Base-by-base conservation (phyloP, 2,888 invertebrate genomes). In the Alloscopus bannaensis region DNA sequence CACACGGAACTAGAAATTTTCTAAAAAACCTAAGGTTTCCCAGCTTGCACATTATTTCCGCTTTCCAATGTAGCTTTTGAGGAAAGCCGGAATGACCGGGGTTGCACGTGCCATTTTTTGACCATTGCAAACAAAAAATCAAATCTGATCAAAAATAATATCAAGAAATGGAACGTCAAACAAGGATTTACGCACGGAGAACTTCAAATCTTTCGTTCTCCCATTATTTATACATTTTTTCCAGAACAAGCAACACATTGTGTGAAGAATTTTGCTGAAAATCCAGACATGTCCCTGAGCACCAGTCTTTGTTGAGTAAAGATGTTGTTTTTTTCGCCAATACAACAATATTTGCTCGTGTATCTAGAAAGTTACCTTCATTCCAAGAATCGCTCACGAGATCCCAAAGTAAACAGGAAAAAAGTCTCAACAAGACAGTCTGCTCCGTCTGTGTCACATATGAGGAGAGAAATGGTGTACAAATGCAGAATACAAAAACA, bases 11-110 rank as follows among this genome's bases (percentile, higher is more conserved):
- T n/a, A n/a, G n/a, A n/a, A n/a, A n/a, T n/a, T n/a, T n/a, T n/a
- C n/a, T n/a, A n/a, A n/a, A n/a, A n/a, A n/a, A n/a, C n/a, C n/a
- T n/a, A n/a, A n/a, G 28, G 42, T 20, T 36, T 24, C 29, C 59
- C 1, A 2, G 40, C 31, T 20, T 42, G 22, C n/a, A n/a, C n/a
- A n/a, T n/a, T n/a, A n/a, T 36, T 66, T 52, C 52, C 52, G 66
- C 24, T 66, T 52, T 52, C 52, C 50, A 66, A 66, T 65, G 50
- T n/a, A n/a, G n/a, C n/a, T n/a, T n/a, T n/a, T n/a, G n/a, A n/a
- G n/a, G n/a, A n/a, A n/a, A n/a, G n/a, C n/a, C n/a, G 50, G 22
- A 50, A 13, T 36, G 36, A 13, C 36, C 13, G 13, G 8, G 13
- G 13, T 3, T 18, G 42, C 42, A 36, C 42, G 42, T n/a, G 42